phyloP scores from a whole-genome alignment of 2,797 vertebrate genomes.

The Falco columbarius region DNA sequence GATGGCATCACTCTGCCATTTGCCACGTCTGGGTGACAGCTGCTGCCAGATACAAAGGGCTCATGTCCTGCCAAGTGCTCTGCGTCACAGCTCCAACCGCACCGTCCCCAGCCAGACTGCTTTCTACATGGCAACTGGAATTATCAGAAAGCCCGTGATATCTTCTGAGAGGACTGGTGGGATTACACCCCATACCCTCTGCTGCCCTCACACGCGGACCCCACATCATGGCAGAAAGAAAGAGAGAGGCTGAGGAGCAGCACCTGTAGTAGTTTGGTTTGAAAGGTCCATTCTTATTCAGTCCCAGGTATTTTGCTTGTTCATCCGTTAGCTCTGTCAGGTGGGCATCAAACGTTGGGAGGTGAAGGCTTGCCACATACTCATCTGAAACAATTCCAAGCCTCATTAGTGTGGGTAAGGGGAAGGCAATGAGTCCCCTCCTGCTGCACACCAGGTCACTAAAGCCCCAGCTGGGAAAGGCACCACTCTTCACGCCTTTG shows the following conservation, averaged over 20 bases:
- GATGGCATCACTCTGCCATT: not conserved
- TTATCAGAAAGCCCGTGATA: fast-evolving
- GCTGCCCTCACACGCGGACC: fast-evolving
- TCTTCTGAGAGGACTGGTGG: fast-evolving
- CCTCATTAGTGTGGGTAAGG: fast-evolving
- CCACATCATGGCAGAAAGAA: fast-evolving
- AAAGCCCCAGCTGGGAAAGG: not conserved
- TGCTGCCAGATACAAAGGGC: not conserved
- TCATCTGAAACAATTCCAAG: slow-evolving; percentile 82
- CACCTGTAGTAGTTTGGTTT: slow-evolving; percentile 99
- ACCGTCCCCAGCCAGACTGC: fast-evolving
- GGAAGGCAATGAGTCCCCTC: fast-evolving
- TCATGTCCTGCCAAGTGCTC: not conserved
- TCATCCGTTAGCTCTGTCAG: slow-evolving; percentile 95
- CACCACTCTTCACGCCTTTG: not conserved
- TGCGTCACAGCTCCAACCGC: not conserved
- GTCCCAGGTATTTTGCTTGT: slow-evolving; percentile 96
- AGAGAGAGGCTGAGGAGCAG: not conserved
- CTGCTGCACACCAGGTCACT: not conserved
- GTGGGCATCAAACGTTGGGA: slow-evolving; percentile 96
- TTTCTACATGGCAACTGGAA: fast-evolving
- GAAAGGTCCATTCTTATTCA: slow-evolving; percentile 98
- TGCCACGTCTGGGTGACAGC: not conserved
- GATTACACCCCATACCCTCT: fast-evolving
- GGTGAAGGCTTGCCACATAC: slow-evolving; percentile 97